phyloP scores from a whole-genome alignment of 2,888 invertebrate genomes.

The Aspidiotus destructor region DNA sequence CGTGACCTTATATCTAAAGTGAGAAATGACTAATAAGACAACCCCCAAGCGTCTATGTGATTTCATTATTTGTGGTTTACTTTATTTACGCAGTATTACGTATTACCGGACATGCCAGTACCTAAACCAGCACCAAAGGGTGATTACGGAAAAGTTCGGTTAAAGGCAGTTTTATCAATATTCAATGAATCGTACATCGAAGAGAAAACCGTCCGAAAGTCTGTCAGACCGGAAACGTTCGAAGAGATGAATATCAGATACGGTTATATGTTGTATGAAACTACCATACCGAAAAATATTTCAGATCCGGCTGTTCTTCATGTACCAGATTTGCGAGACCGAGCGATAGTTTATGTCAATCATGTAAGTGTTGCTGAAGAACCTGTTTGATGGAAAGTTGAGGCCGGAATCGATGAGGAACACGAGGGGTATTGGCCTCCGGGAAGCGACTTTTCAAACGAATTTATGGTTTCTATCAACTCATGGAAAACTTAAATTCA shows the following conservation, averaged over 20 bases:
- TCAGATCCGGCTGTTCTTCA: conserved; percentile 45
- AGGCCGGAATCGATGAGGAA: background rate
- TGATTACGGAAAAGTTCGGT: conserved; percentile 52
- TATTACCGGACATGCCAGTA: conserved; percentile 45
- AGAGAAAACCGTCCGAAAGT: conserved; percentile 25
- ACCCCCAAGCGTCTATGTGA: background rate
- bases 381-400: too few species aligned
- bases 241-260: conserved; percentile 52
- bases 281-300: conserved; percentile 42
- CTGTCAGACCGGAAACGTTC: conserved; percentile 49
- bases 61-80: background rate
- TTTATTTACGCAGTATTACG: conserved; percentile 31
- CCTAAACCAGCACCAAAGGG: conserved; percentile 54
- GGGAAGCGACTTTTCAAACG: too few species aligned
- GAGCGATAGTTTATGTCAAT: conserved; percentile 56
- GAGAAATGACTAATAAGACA: conserved; percentile 42
- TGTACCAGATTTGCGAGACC: conserved; percentile 54
- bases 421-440: too few species aligned
- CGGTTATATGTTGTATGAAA: conserved; percentile 57
- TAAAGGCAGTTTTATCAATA: conserved; percentile 46
- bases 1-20: conserved; percentile 51
- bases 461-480: too few species aligned
- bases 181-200: conserved; percentile 36
- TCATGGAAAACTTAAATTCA: too few species aligned
- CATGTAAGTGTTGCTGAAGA: conserved; percentile 35